Percentiles rank a stretch among this genome's conserved stretches.
phyloP scores from a whole-genome alignment of 2,797 vertebrate species.

The Garrulus glandarius region DNA sequence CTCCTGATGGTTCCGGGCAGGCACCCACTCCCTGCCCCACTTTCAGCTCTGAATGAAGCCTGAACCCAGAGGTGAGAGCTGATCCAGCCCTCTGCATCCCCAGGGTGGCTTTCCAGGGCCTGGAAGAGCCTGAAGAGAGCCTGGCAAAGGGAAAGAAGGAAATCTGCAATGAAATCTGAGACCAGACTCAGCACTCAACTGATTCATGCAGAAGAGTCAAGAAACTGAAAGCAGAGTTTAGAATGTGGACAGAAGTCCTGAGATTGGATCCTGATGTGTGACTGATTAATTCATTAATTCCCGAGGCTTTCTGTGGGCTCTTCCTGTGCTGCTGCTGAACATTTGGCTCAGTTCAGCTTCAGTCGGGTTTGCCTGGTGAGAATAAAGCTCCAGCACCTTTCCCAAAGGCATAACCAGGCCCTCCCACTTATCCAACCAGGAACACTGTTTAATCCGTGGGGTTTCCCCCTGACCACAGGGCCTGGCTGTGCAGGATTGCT shows the following conservation, averaged over 20 bases:
- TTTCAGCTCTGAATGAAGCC: not conserved
- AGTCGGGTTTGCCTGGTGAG: not conserved
- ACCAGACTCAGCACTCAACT: too few species aligned
- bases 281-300: not conserved
- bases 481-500: not conserved
- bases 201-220: not conserved
- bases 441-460: not conserved
- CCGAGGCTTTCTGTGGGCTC: fast-evolving
- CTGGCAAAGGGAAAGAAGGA: not conserved
- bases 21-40: fast-evolving
- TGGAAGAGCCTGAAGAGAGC: not conserved
- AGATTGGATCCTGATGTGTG: not conserved
- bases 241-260: not conserved
- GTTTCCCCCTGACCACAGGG: not conserved
- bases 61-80: not conserved
- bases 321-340: not conserved
- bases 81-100: not conserved
- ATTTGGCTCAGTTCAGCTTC: not conserved
- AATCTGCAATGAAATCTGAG: not conserved
- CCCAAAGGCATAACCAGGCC: not conserved
- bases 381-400: not conserved
- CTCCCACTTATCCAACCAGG: not conserved
- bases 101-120: not conserved
- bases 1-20: fast-evolving
- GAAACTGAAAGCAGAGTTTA: not conserved